Conservation (phyloP, 1,140 invertebrate species). For the Drosophila albomicans region DNA sequence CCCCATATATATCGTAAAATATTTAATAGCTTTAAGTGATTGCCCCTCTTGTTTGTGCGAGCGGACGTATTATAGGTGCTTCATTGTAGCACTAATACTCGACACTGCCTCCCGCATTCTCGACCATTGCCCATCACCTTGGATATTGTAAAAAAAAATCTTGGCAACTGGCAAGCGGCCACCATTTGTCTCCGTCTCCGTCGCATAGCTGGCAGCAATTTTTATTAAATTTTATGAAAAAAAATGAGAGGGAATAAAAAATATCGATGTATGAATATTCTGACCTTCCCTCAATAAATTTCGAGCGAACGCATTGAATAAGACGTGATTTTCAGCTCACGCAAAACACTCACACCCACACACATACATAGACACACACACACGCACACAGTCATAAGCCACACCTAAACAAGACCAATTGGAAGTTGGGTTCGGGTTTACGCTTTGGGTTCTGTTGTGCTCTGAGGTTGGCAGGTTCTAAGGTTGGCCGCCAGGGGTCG, state of each 20-base stretch:
- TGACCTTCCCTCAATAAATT: conserved; percentile 79
- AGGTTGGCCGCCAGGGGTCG: conserved; percentile 48
- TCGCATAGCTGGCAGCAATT: conserved; percentile 47
- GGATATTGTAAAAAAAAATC: conserved; percentile 29
- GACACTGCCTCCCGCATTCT: background rate
- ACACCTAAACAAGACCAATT: conserved; percentile 39
- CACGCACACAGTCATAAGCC: conserved; percentile 18
- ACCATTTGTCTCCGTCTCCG: conserved; percentile 52
- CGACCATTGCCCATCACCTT: conserved; percentile 13
- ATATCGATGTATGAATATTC: conserved; percentile 80
- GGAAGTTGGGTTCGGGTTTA: conserved; percentile 20
- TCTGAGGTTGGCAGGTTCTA: conserved; percentile 49
- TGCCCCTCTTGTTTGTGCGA: conserved; percentile 35
- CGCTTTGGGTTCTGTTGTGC: conserved; percentile 5
- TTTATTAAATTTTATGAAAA: conserved; percentile 54
- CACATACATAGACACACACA: conserved; percentile 16
- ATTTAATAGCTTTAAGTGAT: conserved; percentile 80
- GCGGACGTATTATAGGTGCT: conserved; percentile 15
- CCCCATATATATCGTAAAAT: conserved; percentile 68
- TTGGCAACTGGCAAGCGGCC: conserved; percentile 12
- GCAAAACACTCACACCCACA: conserved; percentile 39
- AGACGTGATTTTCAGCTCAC: conserved; percentile 79
- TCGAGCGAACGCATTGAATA: conserved; percentile 64
- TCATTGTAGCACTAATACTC: conserved; percentile 24
- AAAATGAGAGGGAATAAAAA: conserved; percentile 39